Conservation (phyloP, 2,888 invertebrate species). For the Carpatolechia fugitivella region DNA sequence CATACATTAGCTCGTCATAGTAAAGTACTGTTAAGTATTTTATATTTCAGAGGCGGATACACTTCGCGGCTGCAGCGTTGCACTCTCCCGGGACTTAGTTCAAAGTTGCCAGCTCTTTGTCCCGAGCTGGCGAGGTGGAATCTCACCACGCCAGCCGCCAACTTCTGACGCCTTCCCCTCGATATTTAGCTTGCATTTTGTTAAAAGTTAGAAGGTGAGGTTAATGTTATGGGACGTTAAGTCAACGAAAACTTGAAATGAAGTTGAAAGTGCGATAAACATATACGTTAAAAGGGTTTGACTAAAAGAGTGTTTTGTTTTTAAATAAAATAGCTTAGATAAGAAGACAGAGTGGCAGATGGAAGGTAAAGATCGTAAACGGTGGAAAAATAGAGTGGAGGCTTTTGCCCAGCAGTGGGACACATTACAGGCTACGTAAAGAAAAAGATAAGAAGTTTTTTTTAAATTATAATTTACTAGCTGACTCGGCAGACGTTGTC, state of each 20-base stretch:
- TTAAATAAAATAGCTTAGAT: no score
- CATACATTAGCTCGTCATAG: slow-evolving; percentile 29
- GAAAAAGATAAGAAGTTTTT: no score
- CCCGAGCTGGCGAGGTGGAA: slow-evolving; percentile 35
- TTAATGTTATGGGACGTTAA: background rate
- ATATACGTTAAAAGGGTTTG: no score
- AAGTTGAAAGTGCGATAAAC: no score
- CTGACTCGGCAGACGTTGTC: no score
- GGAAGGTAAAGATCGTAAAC: no score
- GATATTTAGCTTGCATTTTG: slow-evolving; percentile 3
- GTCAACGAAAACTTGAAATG: background rate
- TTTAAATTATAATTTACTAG: no score
- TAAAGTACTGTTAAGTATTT: slow-evolving; percentile 32
- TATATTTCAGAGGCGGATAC: slow-evolving; percentile 32
- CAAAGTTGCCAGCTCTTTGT: slow-evolving; percentile 37
- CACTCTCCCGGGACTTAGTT: slow-evolving; percentile 46
- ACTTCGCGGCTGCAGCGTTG: slow-evolving; percentile 45
- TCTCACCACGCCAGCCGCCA: slow-evolving; percentile 25
- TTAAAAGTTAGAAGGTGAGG: slow-evolving; percentile 3
- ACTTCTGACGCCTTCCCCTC: slow-evolving; percentile 3
- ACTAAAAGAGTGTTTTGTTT: no score
- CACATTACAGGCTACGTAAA: no score
- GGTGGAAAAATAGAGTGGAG: no score
- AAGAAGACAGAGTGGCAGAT: no score
- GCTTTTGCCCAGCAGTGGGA: no score